Conservation (phyloP, 2,113 vertebrate species). For the Peromyscus californicus region DNA sequence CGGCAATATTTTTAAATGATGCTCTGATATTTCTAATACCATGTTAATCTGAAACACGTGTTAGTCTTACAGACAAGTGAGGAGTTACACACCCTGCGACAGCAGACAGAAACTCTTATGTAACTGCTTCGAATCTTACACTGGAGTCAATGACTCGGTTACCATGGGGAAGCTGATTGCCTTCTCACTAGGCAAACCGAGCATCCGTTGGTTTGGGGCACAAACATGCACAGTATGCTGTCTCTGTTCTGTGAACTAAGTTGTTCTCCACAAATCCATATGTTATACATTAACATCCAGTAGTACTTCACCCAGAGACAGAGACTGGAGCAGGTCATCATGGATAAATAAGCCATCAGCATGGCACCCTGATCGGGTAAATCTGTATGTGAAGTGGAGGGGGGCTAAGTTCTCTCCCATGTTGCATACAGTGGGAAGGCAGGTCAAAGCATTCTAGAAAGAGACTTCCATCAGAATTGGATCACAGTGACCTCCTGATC, state of each 20-base stretch:
- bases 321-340: background rate
- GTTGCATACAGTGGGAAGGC: background rate
- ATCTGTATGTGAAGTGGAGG: background rate
- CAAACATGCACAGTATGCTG: background rate
- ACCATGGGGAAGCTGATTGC: accelerated
- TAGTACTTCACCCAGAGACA: background rate
- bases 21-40: background rate
- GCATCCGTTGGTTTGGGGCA: background rate
- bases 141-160: background rate
- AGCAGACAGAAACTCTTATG: background rate
- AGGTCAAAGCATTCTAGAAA: background rate
- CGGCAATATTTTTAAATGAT: background rate
- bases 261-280: background rate
- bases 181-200: background rate
- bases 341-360: accelerated
- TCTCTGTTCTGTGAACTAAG: background rate
- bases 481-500: accelerated
- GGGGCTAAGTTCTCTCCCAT: background rate
- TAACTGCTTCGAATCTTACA: background rate
- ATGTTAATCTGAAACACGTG: background rate
- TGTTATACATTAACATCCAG: accelerated
- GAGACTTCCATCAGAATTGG: background rate
- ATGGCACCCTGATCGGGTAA: too few relatives aligned
- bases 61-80: accelerated
- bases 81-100: background rate